Evolutionary conservation across 2,888 invertebrate genomes (phyloP).

Genomic region (Agrochola circellaris): DNA sequence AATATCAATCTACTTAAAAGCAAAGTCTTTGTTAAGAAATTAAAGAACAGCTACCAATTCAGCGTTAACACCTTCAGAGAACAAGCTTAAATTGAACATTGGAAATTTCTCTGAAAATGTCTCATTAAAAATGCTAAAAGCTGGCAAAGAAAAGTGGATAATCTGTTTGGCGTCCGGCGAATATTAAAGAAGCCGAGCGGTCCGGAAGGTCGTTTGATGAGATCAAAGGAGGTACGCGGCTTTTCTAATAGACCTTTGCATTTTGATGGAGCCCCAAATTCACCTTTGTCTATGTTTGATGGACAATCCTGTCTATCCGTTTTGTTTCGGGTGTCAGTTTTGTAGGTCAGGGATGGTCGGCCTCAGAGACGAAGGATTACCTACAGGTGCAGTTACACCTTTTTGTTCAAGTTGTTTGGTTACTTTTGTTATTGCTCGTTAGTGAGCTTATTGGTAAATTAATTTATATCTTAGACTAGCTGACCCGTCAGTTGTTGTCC

Average conservation of each 20-base stretch:
- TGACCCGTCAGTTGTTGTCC: no score
- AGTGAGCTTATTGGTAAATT: not conserved
- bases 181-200: slow-evolving; percentile 84
- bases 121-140: slow-evolving; percentile 87
- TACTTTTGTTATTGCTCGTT: not conserved
- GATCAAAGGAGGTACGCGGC: slow-evolving; percentile 84
- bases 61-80: slow-evolving; percentile 68
- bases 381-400: not conserved
- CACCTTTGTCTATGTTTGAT: slow-evolving; percentile 55
- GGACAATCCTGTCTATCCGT: slow-evolving; percentile 27
- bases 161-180: slow-evolving; percentile 85
- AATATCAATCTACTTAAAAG: slow-evolving; percentile 32
- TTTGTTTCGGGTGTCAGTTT: slow-evolving; percentile 23
- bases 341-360: slow-evolving; percentile 11
- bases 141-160: slow-evolving; percentile 86
- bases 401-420: not conserved
- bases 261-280: slow-evolving; percentile 74
- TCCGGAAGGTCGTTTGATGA: slow-evolving; percentile 81
- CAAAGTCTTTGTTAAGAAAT: slow-evolving; percentile 53
- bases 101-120: slow-evolving; percentile 79
- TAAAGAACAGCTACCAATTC: slow-evolving; percentile 62
- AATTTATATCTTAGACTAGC: not conserved
- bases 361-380: not conserved
- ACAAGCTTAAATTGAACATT: slow-evolving; percentile 74
- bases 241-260: slow-evolving; percentile 86